A percentile compares a stretch with the other conserved stretches of the same genome.
These are phyloP conservation scores for Bhutanitis thaidina DNA, from an alignment of 2,888 invertebrate species.

Conservation along the genomic window DNA sequence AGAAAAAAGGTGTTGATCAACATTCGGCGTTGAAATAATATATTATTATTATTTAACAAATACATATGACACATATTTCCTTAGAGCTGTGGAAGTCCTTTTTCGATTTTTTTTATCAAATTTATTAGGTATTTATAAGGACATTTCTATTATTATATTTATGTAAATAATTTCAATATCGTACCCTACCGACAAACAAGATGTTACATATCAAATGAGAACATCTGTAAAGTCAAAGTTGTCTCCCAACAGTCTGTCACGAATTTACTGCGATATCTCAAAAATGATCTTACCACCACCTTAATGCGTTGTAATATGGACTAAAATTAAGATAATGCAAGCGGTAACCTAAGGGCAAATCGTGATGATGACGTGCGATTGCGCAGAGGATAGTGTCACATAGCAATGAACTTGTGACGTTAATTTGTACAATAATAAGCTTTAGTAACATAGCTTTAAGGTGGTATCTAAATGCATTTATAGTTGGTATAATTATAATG, in stretches of 20 bases:
- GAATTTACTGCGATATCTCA: conserved; percentile 24
- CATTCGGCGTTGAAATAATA: too few relatives aligned
- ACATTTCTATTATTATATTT: too few relatives aligned
- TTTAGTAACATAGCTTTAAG: not conserved
- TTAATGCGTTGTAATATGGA: conserved; percentile 13
- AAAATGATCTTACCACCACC: conserved; percentile 18
- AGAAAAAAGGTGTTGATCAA: too few relatives aligned
- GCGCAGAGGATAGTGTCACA: conserved; percentile 31
- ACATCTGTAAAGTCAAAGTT: conserved; percentile 26
- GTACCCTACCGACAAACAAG: conserved; percentile 23
- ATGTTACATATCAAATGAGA: conserved; percentile 22
- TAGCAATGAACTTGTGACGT: not conserved
- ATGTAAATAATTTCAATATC: not conserved
- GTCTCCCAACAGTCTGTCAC: conserved; percentile 25
- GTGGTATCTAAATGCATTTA: conserved; percentile 5
- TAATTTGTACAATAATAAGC: not conserved
- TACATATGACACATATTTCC: too few relatives aligned
- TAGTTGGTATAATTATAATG: conserved; percentile 24
- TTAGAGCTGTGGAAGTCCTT: too few relatives aligned
- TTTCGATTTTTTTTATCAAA: too few relatives aligned
- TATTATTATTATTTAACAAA: too few relatives aligned
- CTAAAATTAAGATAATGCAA: conserved; percentile 17
- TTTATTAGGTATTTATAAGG: too few relatives aligned
- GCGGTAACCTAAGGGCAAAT: conserved; percentile 41
- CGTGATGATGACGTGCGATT: conserved; percentile 50